Conservation (phyloP, 2,113 vertebrate species). For the Thamnophis sirtalis region DNA sequence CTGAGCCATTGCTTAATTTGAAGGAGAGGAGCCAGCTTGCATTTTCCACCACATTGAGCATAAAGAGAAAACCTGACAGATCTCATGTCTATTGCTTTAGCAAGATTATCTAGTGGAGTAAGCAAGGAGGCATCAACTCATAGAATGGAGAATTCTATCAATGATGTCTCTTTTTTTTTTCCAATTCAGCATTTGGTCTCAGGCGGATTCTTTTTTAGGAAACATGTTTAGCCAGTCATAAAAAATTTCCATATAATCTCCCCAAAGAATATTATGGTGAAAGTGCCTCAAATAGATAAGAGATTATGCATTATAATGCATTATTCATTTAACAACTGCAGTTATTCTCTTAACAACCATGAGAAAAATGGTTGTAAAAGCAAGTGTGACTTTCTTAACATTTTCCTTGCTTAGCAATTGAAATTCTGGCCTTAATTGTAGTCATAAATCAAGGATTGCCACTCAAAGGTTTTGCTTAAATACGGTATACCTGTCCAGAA, state of each 20-base stretch:
- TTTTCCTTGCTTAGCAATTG: neutral
- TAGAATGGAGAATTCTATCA: neutral
- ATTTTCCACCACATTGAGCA: slow-evolving; percentile 14
- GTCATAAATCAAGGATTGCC: neutral
- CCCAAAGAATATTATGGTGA: neutral
- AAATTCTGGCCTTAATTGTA: neutral
- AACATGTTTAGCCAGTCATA: neutral
- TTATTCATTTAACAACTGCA: neutral
- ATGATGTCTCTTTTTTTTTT: neutral
- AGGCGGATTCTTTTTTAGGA: too few species aligned
- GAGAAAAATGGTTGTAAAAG: neutral
- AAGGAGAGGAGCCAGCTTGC: neutral
- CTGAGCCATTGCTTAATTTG: neutral
- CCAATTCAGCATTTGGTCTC: neutral
- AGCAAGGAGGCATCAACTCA: neutral
- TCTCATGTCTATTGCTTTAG: neutral
- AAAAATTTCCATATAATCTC: neutral
- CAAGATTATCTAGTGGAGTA: neutral
- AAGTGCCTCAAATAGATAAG: neutral
- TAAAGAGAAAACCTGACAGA: neutral
- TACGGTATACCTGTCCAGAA: neutral
- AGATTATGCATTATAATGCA: neutral
- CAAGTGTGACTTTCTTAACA: neutral
- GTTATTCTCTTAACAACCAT: neutral
- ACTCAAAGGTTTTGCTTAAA: neutral